Evolutionary conservation across 2,797 vertebrate genomes (phyloP), one percentile per base, ranked within the genome.

Genomic region (Octomys mimax): DNA sequence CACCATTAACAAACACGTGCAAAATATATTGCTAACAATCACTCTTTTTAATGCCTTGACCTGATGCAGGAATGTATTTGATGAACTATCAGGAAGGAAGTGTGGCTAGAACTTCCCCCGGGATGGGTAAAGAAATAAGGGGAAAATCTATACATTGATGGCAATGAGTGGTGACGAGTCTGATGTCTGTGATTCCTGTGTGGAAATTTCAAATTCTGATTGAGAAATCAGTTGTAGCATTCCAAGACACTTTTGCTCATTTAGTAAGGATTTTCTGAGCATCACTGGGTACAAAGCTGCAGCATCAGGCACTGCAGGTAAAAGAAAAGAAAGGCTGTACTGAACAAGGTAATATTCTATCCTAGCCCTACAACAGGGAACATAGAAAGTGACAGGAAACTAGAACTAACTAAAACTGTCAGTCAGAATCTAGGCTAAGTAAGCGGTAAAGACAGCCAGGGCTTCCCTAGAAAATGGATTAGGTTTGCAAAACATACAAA

Each of bases 401-500:
- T 36, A 71, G 33, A 96, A n/a, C 59, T 46, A 19, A 78, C 46
- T 77, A 33, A 26, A 95, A 89, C 94, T 83, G 52, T 81, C 71
- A 71, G 10, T 1, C 71, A 59, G 59, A 88, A 92, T 87, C 59
- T 70, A 62, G 28, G 77, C 66, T 61, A 75, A 59, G 42, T 49
- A 46, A 82, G 24, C n/a, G 33, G 68, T 54, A 88, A 95, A 87
- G 87, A 87, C 31, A 66, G 22, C 3, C 83, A 86, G 46, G 18
- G 1, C 19, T 94, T 95, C 42, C 33, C 33, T 64, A 81, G 70
- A 95, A 96, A 92, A 79, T 57, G 77, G 16, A 68, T 77, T 62
- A 77, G 46, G 36, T 66, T 95, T 93, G 73, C 62, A 90, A 96
- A 95, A 86, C 54, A 89, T 78, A 91, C 64, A 81, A 82, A 94